phyloP scores from a whole-genome alignment of 2,888 invertebrate species.

The Diploptera punctata region DNA sequence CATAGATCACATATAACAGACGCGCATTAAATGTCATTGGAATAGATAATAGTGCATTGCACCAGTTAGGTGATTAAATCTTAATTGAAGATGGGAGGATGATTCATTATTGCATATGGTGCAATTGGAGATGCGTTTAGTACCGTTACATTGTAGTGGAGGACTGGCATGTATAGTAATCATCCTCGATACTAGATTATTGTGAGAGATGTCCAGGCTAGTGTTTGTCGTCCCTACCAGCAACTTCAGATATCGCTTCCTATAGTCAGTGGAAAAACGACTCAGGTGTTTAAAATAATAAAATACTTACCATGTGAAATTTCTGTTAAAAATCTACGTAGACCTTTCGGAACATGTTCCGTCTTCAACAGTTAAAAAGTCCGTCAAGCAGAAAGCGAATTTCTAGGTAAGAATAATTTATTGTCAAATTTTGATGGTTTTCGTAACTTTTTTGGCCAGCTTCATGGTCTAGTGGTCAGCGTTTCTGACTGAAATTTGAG shows the following conservation, averaged over 20 bases:
- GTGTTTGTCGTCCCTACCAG: neutral
- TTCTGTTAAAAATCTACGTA: too few species aligned
- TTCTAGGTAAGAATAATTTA: too few species aligned
- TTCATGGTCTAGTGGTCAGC: too few species aligned
- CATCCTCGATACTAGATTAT: constrained; percentile 3
- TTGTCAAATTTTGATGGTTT: too few species aligned
- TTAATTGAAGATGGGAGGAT: constrained; percentile 6
- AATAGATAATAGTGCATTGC: constrained; percentile 17
- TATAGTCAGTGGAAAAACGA: too few species aligned
- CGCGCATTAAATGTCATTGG: constrained; percentile 20
- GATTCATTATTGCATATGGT: constrained; percentile 24
- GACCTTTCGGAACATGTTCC: too few species aligned
- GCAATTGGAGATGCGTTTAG: constrained; percentile 10
- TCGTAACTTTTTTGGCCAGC: too few species aligned
- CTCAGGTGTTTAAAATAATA: too few species aligned
- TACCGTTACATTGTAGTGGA: neutral
- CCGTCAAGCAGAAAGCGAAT: too few species aligned
- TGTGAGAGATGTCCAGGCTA: neutral
- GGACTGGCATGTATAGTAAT: neutral
- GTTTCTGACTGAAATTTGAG: too few species aligned
- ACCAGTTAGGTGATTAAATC: constrained; percentile 7
- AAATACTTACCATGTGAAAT: too few species aligned
- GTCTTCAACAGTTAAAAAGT: too few species aligned
- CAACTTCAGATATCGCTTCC: neutral
- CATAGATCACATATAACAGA: neutral